Evolutionary conservation across 2,113 vertebrate species (phyloP).

Genomic region (Chunga burmeisteri): DNA sequence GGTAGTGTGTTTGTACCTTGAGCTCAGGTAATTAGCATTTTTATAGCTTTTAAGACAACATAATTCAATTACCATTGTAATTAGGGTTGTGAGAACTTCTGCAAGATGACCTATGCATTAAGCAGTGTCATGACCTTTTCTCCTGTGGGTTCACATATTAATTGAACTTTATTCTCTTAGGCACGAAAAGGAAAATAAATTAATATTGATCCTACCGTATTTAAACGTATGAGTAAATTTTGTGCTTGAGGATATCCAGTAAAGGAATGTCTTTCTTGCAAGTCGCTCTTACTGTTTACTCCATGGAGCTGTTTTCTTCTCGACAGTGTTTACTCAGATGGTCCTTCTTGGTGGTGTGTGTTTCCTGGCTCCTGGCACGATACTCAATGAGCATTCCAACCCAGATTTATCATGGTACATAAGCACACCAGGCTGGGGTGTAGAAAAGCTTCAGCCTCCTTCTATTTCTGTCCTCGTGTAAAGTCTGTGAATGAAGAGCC

Average conservation of each 20-base stretch:
- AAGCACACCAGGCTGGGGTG: slow-evolving; percentile 75
- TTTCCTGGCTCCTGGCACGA: slow-evolving; percentile 76
- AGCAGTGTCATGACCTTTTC: slow-evolving; percentile 67
- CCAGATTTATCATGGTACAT: slow-evolving; percentile 85
- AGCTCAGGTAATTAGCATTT: slow-evolving; percentile 50
- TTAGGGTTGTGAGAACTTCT: slow-evolving; percentile 73
- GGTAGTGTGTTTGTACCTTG: slow-evolving; percentile 14
- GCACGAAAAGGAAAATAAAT: slow-evolving; percentile 70
- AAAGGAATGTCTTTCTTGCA: slow-evolving; percentile 42
- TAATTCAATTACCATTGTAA: slow-evolving; percentile 63
- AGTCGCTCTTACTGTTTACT: slow-evolving; percentile 64
- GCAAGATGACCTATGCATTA: slow-evolving; percentile 59
- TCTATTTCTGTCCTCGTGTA: slow-evolving; percentile 65
- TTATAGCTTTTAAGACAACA: slow-evolving; percentile 62
- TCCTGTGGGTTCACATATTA: slow-evolving; percentile 69
- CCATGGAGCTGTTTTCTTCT: slow-evolving; percentile 78
- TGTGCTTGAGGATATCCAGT: slow-evolving; percentile 84
- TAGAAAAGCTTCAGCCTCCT: slow-evolving; percentile 75
- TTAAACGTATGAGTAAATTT: slow-evolving; percentile 83
- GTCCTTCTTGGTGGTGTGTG: slow-evolving; percentile 78
- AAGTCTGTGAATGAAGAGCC: slow-evolving; percentile 77
- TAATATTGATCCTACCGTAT: slow-evolving; percentile 91
- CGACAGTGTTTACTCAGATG: slow-evolving; percentile 79
- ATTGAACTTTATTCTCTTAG: slow-evolving; percentile 70
- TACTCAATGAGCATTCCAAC: slow-evolving; percentile 87